A percentile compares a stretch with the other conserved stretches of the same genome.
phyloP scores from a whole-genome alignment of 53 echinoderm and acorn worm species.

The Antedon mediterranea region DNA sequence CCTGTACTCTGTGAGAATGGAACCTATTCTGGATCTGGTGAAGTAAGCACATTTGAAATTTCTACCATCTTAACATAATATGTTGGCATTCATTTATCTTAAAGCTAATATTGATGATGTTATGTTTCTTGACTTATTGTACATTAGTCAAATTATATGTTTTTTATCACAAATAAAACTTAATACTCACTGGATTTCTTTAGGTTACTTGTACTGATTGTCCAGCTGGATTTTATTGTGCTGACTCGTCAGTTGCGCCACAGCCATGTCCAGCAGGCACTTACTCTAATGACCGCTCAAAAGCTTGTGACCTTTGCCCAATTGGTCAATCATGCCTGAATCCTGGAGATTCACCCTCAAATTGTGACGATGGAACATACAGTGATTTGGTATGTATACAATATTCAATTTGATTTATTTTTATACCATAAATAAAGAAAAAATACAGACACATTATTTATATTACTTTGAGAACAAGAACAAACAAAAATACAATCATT shows the following conservation, averaged over 20 bases:
- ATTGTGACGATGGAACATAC: slow-evolving; percentile 67
- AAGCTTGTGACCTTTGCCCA: slow-evolving; percentile 63
- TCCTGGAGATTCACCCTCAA: slow-evolving; percentile 55
- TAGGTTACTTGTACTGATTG: slow-evolving; percentile 47
- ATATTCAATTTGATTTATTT: too few relatives aligned
- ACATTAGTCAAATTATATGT: too few relatives aligned
- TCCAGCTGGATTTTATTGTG: slow-evolving; percentile 77
- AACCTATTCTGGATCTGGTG: slow-evolving; percentile 55
- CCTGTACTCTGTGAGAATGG: slow-evolving; percentile 48
- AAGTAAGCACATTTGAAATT: slow-evolving; percentile 46
- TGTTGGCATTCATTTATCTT: too few relatives aligned
- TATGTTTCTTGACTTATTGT: too few relatives aligned
- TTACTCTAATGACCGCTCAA: slow-evolving; percentile 56
- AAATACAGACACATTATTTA: too few relatives aligned
- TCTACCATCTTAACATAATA: too few relatives aligned
- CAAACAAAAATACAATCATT: too few relatives aligned
- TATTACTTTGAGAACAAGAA: too few relatives aligned
- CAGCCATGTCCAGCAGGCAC: slow-evolving; percentile 62
- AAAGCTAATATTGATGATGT: too few relatives aligned
- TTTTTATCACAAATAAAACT: too few relatives aligned
- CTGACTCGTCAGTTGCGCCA: slow-evolving; percentile 51
- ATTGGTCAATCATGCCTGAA: slow-evolving; percentile 82
- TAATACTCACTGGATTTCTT: not conserved
- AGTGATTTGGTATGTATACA: slow-evolving; percentile 57
- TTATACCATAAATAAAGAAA: too few relatives aligned